A percentile compares a stretch with the other conserved stretches of the same genome.
Conservation (phyloP, 2,797 vertebrate species). For the Sebastiscus albofasciatus region DNA sequence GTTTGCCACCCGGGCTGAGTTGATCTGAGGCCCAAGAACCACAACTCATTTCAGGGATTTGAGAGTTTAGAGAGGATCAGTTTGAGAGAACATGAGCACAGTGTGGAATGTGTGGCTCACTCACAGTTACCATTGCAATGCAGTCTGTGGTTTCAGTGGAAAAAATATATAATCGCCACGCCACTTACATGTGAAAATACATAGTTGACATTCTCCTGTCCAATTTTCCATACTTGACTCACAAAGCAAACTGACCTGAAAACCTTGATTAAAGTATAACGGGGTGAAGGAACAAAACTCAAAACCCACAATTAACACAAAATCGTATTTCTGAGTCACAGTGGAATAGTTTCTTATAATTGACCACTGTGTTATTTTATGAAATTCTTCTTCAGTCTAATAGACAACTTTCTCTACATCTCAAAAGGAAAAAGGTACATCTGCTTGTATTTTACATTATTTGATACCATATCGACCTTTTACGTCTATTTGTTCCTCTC, state of each 20-base stretch:
- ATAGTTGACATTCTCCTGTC: slow-evolving; percentile 15
- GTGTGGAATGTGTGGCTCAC: slow-evolving; percentile 38
- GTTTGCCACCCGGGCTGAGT: background rate
- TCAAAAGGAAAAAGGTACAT: background rate
- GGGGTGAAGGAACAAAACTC: background rate
- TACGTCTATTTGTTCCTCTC: background rate
- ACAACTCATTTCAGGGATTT: slow-evolving; percentile 13
- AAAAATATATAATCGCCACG: slow-evolving; percentile 32
- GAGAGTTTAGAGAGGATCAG: slow-evolving; percentile 11
- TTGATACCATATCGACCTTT: background rate
- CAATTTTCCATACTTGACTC: slow-evolving; percentile 35
- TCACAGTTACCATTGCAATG: slow-evolving; percentile 7
- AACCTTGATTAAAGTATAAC: background rate
- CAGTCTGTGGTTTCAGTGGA: slow-evolving; percentile 43
- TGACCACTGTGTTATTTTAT: background rate
- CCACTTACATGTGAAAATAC: slow-evolving; percentile 43
- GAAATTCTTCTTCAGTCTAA: background rate
- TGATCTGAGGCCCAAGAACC: slow-evolving; percentile 4
- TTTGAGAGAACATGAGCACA: slow-evolving; percentile 20
- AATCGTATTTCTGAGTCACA: background rate
- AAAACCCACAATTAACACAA: background rate
- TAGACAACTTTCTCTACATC: background rate
- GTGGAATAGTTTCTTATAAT: background rate
- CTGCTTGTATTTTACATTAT: background rate
- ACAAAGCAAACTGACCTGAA: slow-evolving; percentile 26